Base-by-base conservation (phyloP, 2,888 invertebrate genomes). In the Spisula solida region DNA sequence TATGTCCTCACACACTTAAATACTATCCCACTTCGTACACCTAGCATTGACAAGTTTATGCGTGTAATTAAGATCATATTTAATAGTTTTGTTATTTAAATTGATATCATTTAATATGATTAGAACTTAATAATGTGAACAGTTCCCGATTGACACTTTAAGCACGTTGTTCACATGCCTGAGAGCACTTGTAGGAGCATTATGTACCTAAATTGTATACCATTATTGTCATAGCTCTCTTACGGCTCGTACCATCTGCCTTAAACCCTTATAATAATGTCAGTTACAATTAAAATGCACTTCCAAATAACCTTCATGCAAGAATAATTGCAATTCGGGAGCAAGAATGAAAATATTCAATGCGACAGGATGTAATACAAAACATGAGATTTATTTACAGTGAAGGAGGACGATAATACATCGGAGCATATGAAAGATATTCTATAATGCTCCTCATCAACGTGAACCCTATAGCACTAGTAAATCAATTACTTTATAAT, bases 401-500 rank as follows among this genome's bases (percentile, higher is more conserved):
- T 16, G 75, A 75, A 34, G 25, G 16, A 70, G 25, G 0, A 8
- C n/a, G n/a, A 25, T 20, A n/a, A 25, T 66, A 6, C 60, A 25
- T 12, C 25, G 25, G 60, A 8, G 25, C 60, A 66, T 8, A 25
- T 25, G 60, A 66, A 66, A n/a, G 25, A 25, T 25, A 25, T 25
- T 66, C 5, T 66, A 66, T 66, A 12, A 25, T 66, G 25, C 41
- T 66, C 25, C 6, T 66, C n/a, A 66, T 66, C n/a, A 4, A 12
- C 8, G 0, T 66, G 60, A 66, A 66, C 75, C 75, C 31, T 31
- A 31, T 34, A 41, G 41, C 8, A 41, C 41, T 41, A 12, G 20
- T 51, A 55, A 85, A 75, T 75, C 48, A 85, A 75, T 85, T 56
- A 5, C 51, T 85, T 79, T 51, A 79, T 79, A 25, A 85, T 85